These are phyloP conservation scores for Drosophila ironensis DNA, from an alignment of 1,140 invertebrate species.

Conservation along the genomic window DNA sequence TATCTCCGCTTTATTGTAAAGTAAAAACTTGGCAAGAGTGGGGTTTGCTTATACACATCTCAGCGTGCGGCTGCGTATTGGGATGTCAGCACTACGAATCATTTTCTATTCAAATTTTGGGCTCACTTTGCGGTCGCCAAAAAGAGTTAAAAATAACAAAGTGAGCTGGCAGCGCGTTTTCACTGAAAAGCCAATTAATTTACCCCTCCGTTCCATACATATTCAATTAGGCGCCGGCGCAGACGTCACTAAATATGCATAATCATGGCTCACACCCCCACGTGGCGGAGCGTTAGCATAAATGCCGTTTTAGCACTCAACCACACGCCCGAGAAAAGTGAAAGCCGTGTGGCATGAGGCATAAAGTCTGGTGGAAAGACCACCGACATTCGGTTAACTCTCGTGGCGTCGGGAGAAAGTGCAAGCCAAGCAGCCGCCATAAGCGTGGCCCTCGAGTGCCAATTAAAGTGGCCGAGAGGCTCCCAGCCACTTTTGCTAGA, in stretches of 20 bases:
- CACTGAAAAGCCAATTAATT: constrained; percentile 55
- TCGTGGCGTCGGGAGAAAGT: constrained; percentile 55
- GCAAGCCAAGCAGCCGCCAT: constrained; percentile 65
- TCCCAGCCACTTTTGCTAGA: constrained; percentile 28
- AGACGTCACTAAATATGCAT: constrained; percentile 66
- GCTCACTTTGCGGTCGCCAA: neutral
- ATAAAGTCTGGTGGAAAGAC: neutral
- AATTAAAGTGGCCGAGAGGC: constrained; percentile 57
- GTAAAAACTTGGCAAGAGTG: no score
- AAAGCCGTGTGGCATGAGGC: neutral
- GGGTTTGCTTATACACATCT: no score
- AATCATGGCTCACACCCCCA: constrained; percentile 42
- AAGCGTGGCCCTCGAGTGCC: constrained; percentile 67
- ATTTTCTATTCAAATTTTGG: neutral
- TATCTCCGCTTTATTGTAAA: no score
- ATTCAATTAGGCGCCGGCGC: constrained; percentile 69
- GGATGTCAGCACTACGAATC: neutral
- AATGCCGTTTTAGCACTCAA: constrained; percentile 50
- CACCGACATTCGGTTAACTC: constrained; percentile 40
- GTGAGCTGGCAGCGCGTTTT: neutral
- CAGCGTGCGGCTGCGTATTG: no score
- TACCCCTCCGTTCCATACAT: constrained; percentile 39
- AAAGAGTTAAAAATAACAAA: constrained; percentile 23
- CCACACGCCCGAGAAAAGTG: neutral
- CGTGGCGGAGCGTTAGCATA: constrained; percentile 43